phyloP scores from a whole-genome alignment of 1,140 invertebrate species.

The Pachypeltis micranthus region DNA sequence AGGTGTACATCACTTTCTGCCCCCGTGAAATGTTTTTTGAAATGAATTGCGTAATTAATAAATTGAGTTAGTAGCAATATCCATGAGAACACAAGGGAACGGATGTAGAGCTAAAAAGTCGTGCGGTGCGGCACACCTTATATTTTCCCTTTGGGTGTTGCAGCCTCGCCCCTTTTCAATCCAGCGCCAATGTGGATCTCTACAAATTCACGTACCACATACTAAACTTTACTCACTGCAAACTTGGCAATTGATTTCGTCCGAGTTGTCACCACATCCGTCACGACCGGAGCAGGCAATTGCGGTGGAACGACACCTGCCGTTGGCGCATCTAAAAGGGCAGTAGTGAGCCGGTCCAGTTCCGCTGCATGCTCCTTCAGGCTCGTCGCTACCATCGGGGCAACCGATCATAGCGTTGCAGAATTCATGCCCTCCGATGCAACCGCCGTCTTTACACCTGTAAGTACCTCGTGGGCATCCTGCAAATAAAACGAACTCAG shows the following conservation, averaged over 20 bases:
- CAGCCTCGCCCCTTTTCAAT: too few species aligned
- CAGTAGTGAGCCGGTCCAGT: slow-evolving; percentile 37
- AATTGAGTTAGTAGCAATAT: too few species aligned
- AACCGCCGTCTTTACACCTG: slow-evolving; percentile 69
- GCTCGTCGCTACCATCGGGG: slow-evolving; percentile 73
- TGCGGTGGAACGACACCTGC: slow-evolving; percentile 71
- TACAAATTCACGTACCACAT: too few species aligned
- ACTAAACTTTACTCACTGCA: slow-evolving; percentile 48
- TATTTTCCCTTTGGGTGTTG: too few species aligned
- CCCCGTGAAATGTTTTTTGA: too few species aligned
- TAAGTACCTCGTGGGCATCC: slow-evolving; percentile 65
- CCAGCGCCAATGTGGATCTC: too few species aligned
- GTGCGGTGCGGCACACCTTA: too few species aligned
- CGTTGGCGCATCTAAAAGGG: slow-evolving; percentile 71
- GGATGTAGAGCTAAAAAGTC: too few species aligned
- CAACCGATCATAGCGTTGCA: slow-evolving; percentile 80
- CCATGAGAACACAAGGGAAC: too few species aligned
- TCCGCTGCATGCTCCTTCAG: slow-evolving; percentile 50
- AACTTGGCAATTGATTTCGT: slow-evolving; percentile 68
- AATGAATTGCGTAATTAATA: too few species aligned
- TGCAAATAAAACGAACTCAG: background rate
- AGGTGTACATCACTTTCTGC: too few species aligned
- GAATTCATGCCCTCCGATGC: slow-evolving; percentile 76
- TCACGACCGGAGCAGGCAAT: slow-evolving; percentile 76
- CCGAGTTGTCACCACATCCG: slow-evolving; percentile 79